Conservation (phyloP, 2,888 invertebrate genomes). For the Sacculina carcini region DNA sequence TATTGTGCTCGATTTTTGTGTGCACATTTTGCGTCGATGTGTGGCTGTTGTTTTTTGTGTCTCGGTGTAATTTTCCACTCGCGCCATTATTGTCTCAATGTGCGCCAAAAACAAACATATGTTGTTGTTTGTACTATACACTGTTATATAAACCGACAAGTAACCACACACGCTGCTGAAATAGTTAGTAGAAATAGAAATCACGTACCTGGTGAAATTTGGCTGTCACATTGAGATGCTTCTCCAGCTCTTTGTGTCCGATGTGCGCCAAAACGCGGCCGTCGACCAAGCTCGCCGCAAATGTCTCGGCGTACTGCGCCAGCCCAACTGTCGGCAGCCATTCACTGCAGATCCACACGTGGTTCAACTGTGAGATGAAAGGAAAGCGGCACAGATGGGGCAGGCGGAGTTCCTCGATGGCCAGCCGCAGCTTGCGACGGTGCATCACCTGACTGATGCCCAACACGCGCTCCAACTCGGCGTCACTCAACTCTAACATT, state of each 20-base stretch:
- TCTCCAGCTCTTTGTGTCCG: conserved; percentile 79
- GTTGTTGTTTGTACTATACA: no score
- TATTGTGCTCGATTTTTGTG: no score
- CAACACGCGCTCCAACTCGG: conserved; percentile 65
- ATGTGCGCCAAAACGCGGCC: conserved; percentile 76
- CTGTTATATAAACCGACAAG: no score
- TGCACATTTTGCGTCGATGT: no score
- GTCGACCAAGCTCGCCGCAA: conserved; percentile 67
- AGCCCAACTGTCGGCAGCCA: conserved; percentile 78
- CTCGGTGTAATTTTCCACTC: no score
- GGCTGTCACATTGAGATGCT: conserved; percentile 65
- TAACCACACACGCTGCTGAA: no score
- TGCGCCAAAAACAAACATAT: no score
- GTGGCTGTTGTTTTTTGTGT: no score
- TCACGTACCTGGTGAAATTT: conserved; percentile 61
- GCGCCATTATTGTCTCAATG: no score
- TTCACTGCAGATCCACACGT: conserved; percentile 78
- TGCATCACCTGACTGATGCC: conserved; percentile 82
- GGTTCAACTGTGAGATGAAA: conserved; percentile 56
- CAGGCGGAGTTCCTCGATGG: conserved; percentile 72
- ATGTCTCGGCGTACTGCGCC: conserved; percentile 60
- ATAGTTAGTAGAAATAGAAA: background rate
- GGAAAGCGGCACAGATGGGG: conserved; percentile 66
- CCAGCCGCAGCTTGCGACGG: conserved; percentile 66
- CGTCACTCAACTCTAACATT: conserved; percentile 65